Evolutionary conservation across 2,888 invertebrate genomes (phyloP).

Genomic region (Acholoe squamosa): DNA sequence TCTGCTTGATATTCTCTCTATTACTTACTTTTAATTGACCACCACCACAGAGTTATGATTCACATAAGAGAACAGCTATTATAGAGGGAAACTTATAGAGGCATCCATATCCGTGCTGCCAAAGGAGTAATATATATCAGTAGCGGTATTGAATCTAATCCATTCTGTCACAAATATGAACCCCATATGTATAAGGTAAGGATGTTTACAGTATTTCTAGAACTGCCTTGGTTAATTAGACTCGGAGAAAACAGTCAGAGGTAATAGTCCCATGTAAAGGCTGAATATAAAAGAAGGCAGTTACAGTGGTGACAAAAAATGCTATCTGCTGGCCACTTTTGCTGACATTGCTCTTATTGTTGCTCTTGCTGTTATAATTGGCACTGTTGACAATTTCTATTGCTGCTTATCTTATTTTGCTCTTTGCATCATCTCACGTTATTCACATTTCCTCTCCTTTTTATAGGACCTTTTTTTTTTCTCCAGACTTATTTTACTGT

Average conservation of each 20-base stretch:
- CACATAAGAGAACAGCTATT: too few species aligned
- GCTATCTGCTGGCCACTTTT: background rate
- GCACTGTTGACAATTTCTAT: background rate
- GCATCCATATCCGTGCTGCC: too few species aligned
- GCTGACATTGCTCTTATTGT: background rate
- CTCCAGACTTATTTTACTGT: background rate
- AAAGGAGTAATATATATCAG: too few species aligned
- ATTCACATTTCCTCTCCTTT: background rate
- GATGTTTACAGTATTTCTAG: too few species aligned
- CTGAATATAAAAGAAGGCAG: background rate
- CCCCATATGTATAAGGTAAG: too few species aligned
- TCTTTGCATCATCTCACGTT: background rate
- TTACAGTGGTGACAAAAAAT: background rate
- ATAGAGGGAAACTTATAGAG: too few species aligned
- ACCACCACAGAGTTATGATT: too few species aligned
- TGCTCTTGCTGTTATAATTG: slow-evolving; percentile 25
- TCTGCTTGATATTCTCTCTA: too few species aligned
- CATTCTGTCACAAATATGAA: too few species aligned
- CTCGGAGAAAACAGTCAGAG: background rate
- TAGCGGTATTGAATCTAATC: too few species aligned
- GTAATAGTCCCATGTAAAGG: background rate
- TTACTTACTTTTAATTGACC: too few species aligned
- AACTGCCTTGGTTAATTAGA: background rate
- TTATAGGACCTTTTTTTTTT: too few species aligned
- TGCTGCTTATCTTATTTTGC: background rate